Evolutionary conservation across 2,113 vertebrate genomes (phyloP), one percentile per base, ranked within the genome.

Genomic region (Alosa alosa): DNA sequence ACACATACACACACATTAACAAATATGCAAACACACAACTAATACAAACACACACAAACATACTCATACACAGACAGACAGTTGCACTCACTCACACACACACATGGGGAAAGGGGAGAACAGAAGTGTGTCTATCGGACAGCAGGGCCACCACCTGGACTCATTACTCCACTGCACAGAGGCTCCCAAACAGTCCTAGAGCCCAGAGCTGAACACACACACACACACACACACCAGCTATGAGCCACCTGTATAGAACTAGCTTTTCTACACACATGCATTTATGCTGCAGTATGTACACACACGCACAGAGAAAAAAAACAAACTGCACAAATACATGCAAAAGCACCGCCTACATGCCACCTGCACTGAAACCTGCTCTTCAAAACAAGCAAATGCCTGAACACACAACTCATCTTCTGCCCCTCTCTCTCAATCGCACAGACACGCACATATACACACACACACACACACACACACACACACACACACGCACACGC

Each of bases 61-160:
- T 49, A 39, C 49, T 57, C 25, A 22, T 1, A 60, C 36, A 60
- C 49, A 81, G 6, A 72, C 64, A 36, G 25, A 36, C 25, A 31
- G 2, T 15, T 15, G 1, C 72, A 39, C 72, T 15, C 31, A 78
- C 72, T 17, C 25, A 78, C 25, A 36, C 72, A 36, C 25, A 78
- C 64, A 72, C 64, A 72, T 20, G 15, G 1, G 36, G 72, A 0
- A 15, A 78, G 25, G 52, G 81, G 50, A 81, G 31, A 81, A 45
- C 55, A 20, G 83, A 64, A 84, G 55, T 36, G 44, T 25, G 45
- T 78, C 31, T 78, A 13, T 72, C 31, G 49, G 45, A 88, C 88
- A 83, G 46, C 83, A 39, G 81, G 78, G 31, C 49, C n/a, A 36
- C 84, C 81, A 87, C 81, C 83, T 85, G 83, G 83, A 57, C 60